Conservation (phyloP, 2,888 invertebrate genomes). For the Caradrina clavipalpis region DNA sequence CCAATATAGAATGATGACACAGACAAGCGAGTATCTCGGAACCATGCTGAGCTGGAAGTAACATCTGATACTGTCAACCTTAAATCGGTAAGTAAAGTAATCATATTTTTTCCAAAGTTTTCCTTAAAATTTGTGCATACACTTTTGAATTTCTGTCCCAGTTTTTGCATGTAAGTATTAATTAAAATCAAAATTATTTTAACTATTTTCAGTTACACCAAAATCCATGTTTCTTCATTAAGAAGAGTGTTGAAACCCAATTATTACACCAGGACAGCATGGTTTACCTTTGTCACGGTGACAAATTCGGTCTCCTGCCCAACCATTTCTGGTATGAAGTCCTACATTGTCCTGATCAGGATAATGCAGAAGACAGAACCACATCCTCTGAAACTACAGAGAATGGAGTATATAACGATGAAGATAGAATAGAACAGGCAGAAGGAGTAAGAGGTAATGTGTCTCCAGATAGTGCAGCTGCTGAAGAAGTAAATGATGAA, state of each 20-base stretch:
- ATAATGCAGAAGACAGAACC: constrained; percentile 20
- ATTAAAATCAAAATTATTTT: background rate
- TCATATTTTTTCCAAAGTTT: background rate
- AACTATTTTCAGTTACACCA: constrained; percentile 84
- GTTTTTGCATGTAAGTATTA: no score
- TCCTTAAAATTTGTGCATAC: no score
- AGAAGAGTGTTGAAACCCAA: constrained; percentile 71
- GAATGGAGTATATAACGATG: constrained; percentile 15
- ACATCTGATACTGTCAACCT: constrained; percentile 76
- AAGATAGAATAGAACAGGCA: constrained; percentile 9
- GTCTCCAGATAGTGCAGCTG: background rate
- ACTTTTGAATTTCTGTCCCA: background rate
- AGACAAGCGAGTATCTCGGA: constrained; percentile 89
- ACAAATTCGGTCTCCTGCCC: constrained; percentile 89
- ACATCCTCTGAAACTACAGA: constrained; percentile 1
- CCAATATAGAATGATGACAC: constrained; percentile 78
- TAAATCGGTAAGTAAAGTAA: constrained; percentile 78
- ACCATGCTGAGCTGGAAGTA: constrained; percentile 87
- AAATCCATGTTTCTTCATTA: constrained; percentile 89
- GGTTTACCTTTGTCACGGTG: constrained; percentile 81
- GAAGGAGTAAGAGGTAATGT: constrained; percentile 14
- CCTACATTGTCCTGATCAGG: constrained; percentile 63
- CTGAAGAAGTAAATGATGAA: constrained; percentile 4
- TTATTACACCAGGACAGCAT: constrained; percentile 78
- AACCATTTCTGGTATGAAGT: constrained; percentile 88